Conservation (phyloP, 1,140 invertebrate species). For the Cryptotermes secundus region DNA sequence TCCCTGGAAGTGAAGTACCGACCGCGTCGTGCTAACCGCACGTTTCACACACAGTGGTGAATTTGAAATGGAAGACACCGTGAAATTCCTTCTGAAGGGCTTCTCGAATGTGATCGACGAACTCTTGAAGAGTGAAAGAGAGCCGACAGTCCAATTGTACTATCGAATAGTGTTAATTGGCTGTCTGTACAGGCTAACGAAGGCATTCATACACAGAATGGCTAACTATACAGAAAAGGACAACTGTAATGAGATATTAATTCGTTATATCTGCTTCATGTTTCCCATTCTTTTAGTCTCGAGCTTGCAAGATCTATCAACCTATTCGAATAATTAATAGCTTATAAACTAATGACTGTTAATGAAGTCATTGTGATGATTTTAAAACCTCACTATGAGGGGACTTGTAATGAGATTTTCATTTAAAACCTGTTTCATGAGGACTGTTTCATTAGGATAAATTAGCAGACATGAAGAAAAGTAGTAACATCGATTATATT, state of each 20-base stretch:
- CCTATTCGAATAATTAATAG: not conserved
- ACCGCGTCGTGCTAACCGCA: too few species aligned
- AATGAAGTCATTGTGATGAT: conserved; percentile 2
- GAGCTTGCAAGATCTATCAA: not conserved
- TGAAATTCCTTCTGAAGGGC: not conserved
- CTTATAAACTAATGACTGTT: not conserved
- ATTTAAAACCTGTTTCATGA: not conserved
- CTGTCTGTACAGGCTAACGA: not conserved
- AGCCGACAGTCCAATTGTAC: not conserved
- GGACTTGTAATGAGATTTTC: not conserved
- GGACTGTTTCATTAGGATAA: too few species aligned
- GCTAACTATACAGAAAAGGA: not conserved
- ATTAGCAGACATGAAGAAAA: too few species aligned
- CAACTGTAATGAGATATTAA: not conserved
- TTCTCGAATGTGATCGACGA: not conserved
- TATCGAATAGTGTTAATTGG: not conserved
- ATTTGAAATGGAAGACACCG: too few species aligned
- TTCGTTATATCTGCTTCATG: not conserved
- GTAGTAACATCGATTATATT: too few species aligned
- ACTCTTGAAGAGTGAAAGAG: not conserved
- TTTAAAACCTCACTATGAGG: not conserved
- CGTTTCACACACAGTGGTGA: too few species aligned
- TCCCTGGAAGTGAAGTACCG: too few species aligned
- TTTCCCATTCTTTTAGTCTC: not conserved
- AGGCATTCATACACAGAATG: not conserved